Evolutionary conservation across 2,888 invertebrate genomes (phyloP), one percentile per base, ranked within the genome.

Genomic region (Epinotia bilunana): DNA sequence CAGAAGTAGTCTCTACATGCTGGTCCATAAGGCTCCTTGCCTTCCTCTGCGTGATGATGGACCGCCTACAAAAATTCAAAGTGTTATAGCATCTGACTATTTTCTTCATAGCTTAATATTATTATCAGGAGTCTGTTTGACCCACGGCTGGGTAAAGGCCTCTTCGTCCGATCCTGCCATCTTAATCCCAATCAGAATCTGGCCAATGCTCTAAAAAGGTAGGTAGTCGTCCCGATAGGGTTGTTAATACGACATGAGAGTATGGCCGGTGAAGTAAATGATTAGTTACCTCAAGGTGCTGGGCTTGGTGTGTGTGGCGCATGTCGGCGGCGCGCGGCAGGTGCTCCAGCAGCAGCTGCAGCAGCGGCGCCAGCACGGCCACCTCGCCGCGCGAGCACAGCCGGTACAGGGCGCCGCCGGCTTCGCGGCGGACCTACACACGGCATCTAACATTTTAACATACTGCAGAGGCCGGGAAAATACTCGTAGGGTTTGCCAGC

Each of bases 1-100:
- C 98, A 98, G 89, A 99, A 99, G 89, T 98, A 99, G 87, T 99
- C 99, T 9, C 98, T 94, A 86, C 98, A 99, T 1, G 98, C 98
- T 0, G 98, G 98, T 0, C 98, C 99, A 86, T 98, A 98, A 0
- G 98, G 98, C 85, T 98, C 98, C 86, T 99, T 98, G n/a, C 97
- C 97, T 86, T 97, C 97, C 82, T 97, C 97, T 0, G 95, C 86
- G 46, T 95, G 95, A 63, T 95, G 95, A 73, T 95, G 95, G 12
- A 95, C 91, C 67, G 92, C 95, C 93, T 95, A 83, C 79, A 77
- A 84, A 4, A 7, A 68, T 13, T n/a, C 62, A 55, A n/a, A 39
- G 3, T 13, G 9, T 28, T n/a, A 12, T 18, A 39, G 18, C 1
- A 61, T 63, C 9, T 33, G 7, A 33, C 0, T 33, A 33, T 33